Base-by-base conservation (phyloP, 2,113 vertebrate species). In the Siniperca chuatsi region DNA sequence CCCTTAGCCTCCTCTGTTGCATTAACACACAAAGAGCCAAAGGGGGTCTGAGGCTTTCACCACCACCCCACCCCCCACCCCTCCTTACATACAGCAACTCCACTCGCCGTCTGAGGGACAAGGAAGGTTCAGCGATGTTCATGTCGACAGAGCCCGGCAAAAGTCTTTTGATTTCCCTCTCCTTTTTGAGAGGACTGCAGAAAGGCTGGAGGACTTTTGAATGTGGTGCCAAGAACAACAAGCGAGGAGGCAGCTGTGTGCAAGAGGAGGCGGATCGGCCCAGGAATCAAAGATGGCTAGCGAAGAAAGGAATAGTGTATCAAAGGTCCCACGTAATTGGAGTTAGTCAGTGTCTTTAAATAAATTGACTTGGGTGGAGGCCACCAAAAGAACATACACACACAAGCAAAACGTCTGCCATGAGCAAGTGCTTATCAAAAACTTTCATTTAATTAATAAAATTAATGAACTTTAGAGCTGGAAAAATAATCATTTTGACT, bases 261-360 rank as follows among this genome's bases (percentile, higher is more conserved):
- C 89, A 87, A 89, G 92, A 90, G 90, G 91, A 95, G 94, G 91
- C 87, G 88, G 94, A 87, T 91, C 90, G 67, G 84, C 86, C 65
- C 84, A 87, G 78, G 89, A 94, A 95, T 95, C 95, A 94, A 95
- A 95, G 94, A 92, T 92, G 94, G 92, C 93, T 80, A 93, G 75
- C 42, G 87, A 93, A 94, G 91, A 95, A 94, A 94, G 94, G 90
- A 93, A 84, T 33, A 86, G 80, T 61, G 60, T 85, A 93, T 95
- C 92, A 94, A 93, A 94, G 93, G 88, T 90, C 84, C 81, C 65
- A 84, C 84, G 83, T 93, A 92, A 94, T 90, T 91, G 84, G 89
- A 90, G 85, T 92, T 83, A 84, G 87, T 93, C 87, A 72, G 87
- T 93, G 90, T 94, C 90, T 94, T 93, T 94, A 92, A 93, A 92